A percentile compares a stretch with the other conserved stretches of the same genome.
These are phyloP conservation scores for Ciconia maguari DNA, from an alignment of 2,113 vertebrate species.

Conservation along the genomic window DNA sequence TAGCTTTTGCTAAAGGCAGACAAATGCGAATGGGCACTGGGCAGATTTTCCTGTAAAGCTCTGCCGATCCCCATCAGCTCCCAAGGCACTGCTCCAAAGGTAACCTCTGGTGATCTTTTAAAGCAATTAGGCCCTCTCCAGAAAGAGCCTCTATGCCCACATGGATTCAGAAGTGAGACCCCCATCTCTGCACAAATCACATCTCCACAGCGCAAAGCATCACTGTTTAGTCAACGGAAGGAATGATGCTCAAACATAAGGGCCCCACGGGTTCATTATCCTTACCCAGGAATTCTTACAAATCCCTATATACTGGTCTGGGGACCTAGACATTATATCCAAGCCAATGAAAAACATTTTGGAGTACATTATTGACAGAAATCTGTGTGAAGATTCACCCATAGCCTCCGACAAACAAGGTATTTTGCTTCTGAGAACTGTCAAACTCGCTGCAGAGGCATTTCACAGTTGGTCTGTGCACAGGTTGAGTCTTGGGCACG, in stretches of 20 bases:
- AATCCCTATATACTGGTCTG: not conserved
- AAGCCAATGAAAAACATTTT: not conserved
- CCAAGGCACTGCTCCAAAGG: not conserved
- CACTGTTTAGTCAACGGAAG: not conserved
- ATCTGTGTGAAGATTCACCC: not conserved
- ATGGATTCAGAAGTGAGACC: not conserved
- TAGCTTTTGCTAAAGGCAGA: slow-evolving; percentile 23
- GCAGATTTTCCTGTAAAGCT: slow-evolving; percentile 27
- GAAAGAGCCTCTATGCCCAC: not conserved
- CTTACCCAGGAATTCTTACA: not conserved
- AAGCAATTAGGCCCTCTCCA: not conserved
- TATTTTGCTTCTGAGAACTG: not conserved
- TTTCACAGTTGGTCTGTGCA: not conserved
- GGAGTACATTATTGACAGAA: not conserved
- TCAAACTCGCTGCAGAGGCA: not conserved
- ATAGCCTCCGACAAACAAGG: not conserved
- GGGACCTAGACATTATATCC: not conserved
- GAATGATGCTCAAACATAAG: not conserved
- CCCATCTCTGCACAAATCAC: not conserved
- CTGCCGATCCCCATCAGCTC: not conserved
- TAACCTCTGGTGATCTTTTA: not conserved
- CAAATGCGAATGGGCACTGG: not conserved
- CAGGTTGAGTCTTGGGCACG: not conserved
- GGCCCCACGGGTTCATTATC: not conserved
- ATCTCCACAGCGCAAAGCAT: not conserved